Evolutionary conservation across 2,888 invertebrate species (phyloP), one percentile per base, ranked within the genome.

Genomic region (Deilephila elpenor): DNA sequence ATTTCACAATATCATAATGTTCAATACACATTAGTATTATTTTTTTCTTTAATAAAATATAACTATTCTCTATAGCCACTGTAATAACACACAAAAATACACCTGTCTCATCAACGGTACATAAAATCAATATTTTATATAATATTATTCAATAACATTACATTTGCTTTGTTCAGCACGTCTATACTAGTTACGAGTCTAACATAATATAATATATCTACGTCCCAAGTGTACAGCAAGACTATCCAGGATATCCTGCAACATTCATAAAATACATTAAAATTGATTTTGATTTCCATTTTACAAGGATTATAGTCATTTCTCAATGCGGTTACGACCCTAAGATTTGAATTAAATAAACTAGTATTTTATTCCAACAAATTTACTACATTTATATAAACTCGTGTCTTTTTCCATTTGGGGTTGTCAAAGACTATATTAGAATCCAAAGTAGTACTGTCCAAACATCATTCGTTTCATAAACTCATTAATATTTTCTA

Each of bases 41-140:
- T 83, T 89, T 74, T 78, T 82, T 71, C 76, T 77, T 91, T 93
- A 92, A 92, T 93, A 94, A 93, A 94, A 94, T 93, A 94, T 88
- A 91, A 89, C 91, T 93, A 92, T 91, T 78, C 83, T 85, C 91
- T 92, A 92, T 88, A 82, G 85, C 79, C 82, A 86, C 86, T 84
- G 85, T 84, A 91, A 93, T 92, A 93, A 94, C 93, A 93, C 90
- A 89, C 92, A 88, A 93, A 93, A 93, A 94, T 93, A 93, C 92
- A 92, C 80, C 86, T 88, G 88, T 89, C 89, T 88, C 89, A 89
- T 82, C 86, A 89, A 90, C 89, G 86, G 88, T 89, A 86, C 82
- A 88, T 92, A 93, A 87, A 91, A 88, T 87, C 83, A 83, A 84
- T 84, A 81, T 80, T 74, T 79, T 79, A 78, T 79, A 77, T 82